Percentiles rank a stretch among this genome's conserved stretches.
These are phyloP conservation scores for Stomatorhinus walkeri DNA, from an alignment of 2,797 vertebrate species.

Conservation along the genomic window DNA sequence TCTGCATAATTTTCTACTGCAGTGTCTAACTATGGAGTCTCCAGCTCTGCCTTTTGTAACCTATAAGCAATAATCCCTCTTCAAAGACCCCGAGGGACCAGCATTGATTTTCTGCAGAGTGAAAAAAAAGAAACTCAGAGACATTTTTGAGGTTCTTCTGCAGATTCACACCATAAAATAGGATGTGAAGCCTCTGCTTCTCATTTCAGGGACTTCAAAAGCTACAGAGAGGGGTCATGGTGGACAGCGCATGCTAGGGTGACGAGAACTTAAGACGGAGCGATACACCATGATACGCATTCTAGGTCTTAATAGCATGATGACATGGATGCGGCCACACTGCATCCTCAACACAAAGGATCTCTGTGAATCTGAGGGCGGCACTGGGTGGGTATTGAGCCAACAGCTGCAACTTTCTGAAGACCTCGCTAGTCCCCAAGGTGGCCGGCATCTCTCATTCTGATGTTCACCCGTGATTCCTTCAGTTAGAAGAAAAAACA, in stretches of 20 bases:
- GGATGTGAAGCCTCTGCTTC: background rate
- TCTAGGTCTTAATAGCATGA: background rate
- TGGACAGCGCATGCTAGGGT: background rate
- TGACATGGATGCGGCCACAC: background rate
- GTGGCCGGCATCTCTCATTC: background rate
- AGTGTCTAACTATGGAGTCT: background rate
- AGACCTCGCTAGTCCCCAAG: background rate
- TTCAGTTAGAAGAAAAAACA: background rate
- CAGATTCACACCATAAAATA: background rate
- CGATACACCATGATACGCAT: background rate
- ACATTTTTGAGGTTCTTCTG: background rate
- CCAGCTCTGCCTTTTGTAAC: background rate
- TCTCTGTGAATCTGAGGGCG: background rate
- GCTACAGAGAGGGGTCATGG: background rate
- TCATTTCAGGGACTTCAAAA: background rate
- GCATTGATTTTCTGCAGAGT: background rate
- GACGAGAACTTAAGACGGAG: background rate
- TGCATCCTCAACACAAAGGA: background rate
- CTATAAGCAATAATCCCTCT: background rate
- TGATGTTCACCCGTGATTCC: background rate
- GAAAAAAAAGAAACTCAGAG: background rate
- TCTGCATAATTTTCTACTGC: background rate
- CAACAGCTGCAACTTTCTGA: background rate
- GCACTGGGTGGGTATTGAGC: background rate
- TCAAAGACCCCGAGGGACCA: background rate